phyloP scores from a whole-genome alignment of 2,888 invertebrate species.

The Drosophila suboccidentalis region DNA sequence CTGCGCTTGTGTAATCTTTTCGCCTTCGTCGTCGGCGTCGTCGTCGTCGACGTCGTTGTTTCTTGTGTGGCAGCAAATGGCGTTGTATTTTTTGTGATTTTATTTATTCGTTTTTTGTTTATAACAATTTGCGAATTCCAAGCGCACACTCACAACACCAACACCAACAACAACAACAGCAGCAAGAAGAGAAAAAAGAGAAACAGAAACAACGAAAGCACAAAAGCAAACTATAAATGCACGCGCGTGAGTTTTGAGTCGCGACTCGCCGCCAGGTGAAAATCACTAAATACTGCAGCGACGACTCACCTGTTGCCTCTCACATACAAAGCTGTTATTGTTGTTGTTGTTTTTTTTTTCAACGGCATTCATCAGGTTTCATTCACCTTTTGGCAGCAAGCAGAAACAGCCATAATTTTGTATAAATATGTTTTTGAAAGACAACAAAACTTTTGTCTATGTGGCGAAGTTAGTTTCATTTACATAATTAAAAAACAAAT shows the following conservation, averaged over 20 bases:
- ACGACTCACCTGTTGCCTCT: slow-evolving; percentile 61
- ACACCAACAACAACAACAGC: slow-evolving; percentile 27
- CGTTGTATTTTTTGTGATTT: slow-evolving; percentile 34
- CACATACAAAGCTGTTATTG: slow-evolving; percentile 23
- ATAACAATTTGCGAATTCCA: slow-evolving; percentile 78
- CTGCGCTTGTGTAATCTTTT: slow-evolving; percentile 76
- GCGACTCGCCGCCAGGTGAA: slow-evolving; percentile 55
- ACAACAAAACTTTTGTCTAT: slow-evolving; percentile 48
- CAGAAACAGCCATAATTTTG: slow-evolving; percentile 30
- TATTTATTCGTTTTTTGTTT: slow-evolving; percentile 57
- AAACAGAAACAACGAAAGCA: slow-evolving; percentile 16
- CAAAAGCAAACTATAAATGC: slow-evolving; percentile 43
- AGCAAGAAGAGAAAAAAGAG: slow-evolving; percentile 27
- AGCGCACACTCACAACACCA: slow-evolving; percentile 61
- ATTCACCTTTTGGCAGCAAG: slow-evolving; percentile 74
- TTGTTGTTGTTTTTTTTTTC: slow-evolving; percentile 42
- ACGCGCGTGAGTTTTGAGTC: slow-evolving; percentile 32
- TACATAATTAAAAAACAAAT: slow-evolving; percentile 62
- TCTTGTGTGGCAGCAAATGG: slow-evolving; percentile 45
- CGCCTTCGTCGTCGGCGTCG: slow-evolving; percentile 41
- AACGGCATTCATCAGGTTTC: slow-evolving; percentile 80
- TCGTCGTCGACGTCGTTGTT: slow-evolving; percentile 8
- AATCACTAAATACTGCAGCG: slow-evolving; percentile 63
- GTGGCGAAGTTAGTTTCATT: slow-evolving; percentile 42
- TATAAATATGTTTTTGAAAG: slow-evolving; percentile 23